Percentiles rank a stretch among this genome's conserved stretches.
These are phyloP conservation scores for Corvus hawaiiensis DNA, from an alignment of 2,113 vertebrate genomes.

Conservation along the genomic window DNA sequence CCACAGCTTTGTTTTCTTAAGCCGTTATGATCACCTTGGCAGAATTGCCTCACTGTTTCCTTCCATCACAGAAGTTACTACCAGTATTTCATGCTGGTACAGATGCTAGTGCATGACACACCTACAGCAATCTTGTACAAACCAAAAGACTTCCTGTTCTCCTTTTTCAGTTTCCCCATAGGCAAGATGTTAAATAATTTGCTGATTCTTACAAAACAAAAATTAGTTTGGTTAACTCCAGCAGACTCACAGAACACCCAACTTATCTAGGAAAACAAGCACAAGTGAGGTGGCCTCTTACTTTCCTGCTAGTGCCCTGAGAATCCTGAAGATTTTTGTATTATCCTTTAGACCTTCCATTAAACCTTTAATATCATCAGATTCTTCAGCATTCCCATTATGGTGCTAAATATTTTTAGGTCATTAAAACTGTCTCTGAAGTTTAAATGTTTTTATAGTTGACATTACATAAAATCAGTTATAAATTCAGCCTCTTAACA, in stretches of 20 bases:
- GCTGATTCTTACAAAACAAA: neutral
- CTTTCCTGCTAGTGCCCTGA: neutral
- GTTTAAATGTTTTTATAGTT: neutral
- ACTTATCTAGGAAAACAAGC: neutral
- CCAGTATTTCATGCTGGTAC: neutral
- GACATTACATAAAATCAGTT: neutral
- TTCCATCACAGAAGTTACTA: neutral
- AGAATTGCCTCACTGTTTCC: neutral
- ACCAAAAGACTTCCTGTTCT: neutral
- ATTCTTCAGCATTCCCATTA: neutral
- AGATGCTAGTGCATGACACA: neutral
- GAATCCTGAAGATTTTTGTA: neutral
- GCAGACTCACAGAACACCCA: neutral
- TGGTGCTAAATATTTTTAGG: neutral
- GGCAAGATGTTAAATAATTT: neutral
- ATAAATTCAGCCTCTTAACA: neutral
- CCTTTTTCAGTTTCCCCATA: neutral
- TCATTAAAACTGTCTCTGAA: neutral
- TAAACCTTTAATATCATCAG: neutral
- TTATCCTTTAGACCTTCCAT: neutral
- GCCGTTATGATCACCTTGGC: rapidly evolving
- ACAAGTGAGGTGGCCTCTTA: neutral
- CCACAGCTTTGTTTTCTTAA: neutral
- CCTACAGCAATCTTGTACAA: neutral
- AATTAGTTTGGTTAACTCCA: neutral